Evolutionary conservation across 53 echinoderm and acorn worm genomes (phyloP), one percentile per base, ranked within the genome.

Genomic region (Pentamera pediparva): DNA sequence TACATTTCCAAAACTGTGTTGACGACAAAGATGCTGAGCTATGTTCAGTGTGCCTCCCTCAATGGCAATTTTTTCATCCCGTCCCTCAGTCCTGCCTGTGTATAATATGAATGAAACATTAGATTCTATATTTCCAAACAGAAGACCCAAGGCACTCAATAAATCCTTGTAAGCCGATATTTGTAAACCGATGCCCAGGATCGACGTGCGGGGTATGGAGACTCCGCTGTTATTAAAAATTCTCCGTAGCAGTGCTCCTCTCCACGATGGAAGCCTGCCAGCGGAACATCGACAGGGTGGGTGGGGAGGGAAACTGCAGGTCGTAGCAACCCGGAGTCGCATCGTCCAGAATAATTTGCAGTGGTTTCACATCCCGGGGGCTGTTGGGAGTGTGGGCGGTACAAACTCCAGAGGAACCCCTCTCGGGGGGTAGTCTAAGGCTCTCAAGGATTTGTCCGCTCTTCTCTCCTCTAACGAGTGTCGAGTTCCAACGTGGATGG

Each of bases 181-280:
- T 28, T 13, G 67, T 67, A 67, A 67, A 43, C 45, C 45, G 67
- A 67, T 67, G 45, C 29, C 48, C n/a, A 4, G 26, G 41, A 67
- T 67, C 67, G 67, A 67, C n/a, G n/a, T 67, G 30, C 41, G 26
- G 67, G 67, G 26, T 43, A n/a, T n/a, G n/a, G n/a, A 28, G 67
- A 67, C 40, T 67, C 48, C 31, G 29, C 27, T 28, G n/a, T 39
- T 27, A 41, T 30, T 45, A 67, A 43, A 40, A 38, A 30, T 20
- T 41, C 24, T 21, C 17, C 18, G 17, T 40, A 40, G 17, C 20
- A 22, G 22, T 43, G 26, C 30, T 31, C 40, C 65, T 43, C 43
- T 39, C 29, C 26, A 37, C 30, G 41, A 67, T 43, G 17, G 29
- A 67, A 28, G 40, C 39, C 27, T 31, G 28, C 10, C 29, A 57